Evolutionary conservation across 1,140 invertebrate species (phyloP).

Genomic region (Camponotus vicinus): DNA sequence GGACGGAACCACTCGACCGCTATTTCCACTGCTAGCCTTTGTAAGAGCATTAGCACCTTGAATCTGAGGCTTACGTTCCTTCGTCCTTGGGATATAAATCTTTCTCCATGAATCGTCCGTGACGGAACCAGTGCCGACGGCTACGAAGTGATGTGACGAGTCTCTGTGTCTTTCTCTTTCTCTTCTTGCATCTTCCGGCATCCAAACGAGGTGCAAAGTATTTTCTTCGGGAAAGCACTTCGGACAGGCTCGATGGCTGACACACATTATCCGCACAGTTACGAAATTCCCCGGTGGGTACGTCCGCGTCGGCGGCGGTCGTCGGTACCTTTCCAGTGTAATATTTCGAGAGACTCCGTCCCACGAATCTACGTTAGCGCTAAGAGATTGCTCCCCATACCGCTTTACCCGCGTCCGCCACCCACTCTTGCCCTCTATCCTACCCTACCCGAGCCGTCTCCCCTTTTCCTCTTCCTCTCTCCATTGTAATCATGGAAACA

Average conservation of each 20-base stretch:
- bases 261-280: slow-evolving; percentile 73
- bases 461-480: slow-evolving; percentile 80
- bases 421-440: slow-evolving; percentile 61
- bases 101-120: slow-evolving; percentile 45
- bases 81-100: slow-evolving; percentile 42
- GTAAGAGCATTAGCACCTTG: slow-evolving; percentile 61
- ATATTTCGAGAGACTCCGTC: slow-evolving; percentile 83
- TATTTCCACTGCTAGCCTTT: slow-evolving; percentile 49
- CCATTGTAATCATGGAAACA: slow-evolving; percentile 86
- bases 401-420: slow-evolving; percentile 58
- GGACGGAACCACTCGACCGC: slow-evolving; percentile 45
- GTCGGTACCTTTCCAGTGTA: slow-evolving; percentile 76
- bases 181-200: not conserved
- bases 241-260: slow-evolving; percentile 71
- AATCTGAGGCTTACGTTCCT: slow-evolving; percentile 53
- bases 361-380: slow-evolving; percentile 84
- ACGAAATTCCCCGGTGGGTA: slow-evolving; percentile 73
- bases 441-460: slow-evolving; percentile 34
- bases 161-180: not conserved
- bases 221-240: slow-evolving; percentile 51
- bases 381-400: slow-evolving; percentile 84
- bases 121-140: slow-evolving; percentile 36
- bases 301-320: not conserved
- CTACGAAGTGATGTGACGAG: not conserved
- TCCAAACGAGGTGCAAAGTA: slow-evolving; percentile 62